These are phyloP conservation scores for human DNA, from an alignment of 2,113 vertebrate species.

Conservation along the genomic window GRCh38 chr5:139301501-139302000, in stretches of 20 bases:
- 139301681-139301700: neutral
- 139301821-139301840: neutral
- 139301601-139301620: no score
- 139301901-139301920: slow-evolving; percentile 51
- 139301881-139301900: slow-evolving; percentile 8
- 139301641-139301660: neutral
- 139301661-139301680: neutral
- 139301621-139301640: neutral
- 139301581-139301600: no score
- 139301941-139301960: slow-evolving; percentile 15
- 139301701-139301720: neutral
- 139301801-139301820: neutral
- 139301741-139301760: neutral
- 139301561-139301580: no score
- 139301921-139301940: slow-evolving; percentile 26
- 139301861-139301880: neutral
- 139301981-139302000: slow-evolving; percentile 47
- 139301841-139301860: neutral
- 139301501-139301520: no score
- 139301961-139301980: slow-evolving; percentile 44
- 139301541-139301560: no score
- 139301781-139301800: neutral
- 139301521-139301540: no score
- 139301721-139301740: neutral
- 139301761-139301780: neutral